Evolutionary conservation across 2,113 vertebrate species (phyloP).

Genomic region (Nothocercus nigrocapillus): DNA sequence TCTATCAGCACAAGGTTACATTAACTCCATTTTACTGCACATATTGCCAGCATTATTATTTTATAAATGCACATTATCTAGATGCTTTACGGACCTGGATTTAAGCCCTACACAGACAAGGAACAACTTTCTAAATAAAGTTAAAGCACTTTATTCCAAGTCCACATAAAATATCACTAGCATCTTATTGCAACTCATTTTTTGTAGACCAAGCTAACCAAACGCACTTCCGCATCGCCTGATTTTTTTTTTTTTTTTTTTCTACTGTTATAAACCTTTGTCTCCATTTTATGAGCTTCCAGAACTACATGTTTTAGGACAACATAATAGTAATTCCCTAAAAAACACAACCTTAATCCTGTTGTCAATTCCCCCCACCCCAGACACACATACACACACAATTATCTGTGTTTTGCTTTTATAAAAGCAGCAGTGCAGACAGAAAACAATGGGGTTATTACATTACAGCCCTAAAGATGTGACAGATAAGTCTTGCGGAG

Average conservation of each 20-base stretch:
- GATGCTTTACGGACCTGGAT: not conserved
- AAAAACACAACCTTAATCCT: not conserved
- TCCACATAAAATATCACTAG: not conserved
- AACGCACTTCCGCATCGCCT: not conserved
- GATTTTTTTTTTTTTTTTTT: not conserved
- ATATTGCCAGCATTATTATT: not conserved
- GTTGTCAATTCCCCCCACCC: not conserved
- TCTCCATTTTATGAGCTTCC: not conserved
- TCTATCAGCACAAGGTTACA: slow-evolving; percentile 3
- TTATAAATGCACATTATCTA: not conserved
- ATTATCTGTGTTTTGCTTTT: not conserved
- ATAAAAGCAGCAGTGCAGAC: not conserved
- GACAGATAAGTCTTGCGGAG: not conserved
- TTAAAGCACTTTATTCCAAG: not conserved
- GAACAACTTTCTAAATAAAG: not conserved
- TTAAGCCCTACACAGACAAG: not conserved
- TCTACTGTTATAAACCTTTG: not conserved
- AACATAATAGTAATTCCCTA: not conserved
- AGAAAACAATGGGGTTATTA: not conserved
- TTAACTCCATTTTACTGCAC: not conserved
- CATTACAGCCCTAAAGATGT: not conserved
- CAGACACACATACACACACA: not conserved
- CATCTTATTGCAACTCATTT: not conserved
- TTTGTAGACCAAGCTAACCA: not conserved
- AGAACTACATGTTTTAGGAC: not conserved